Evolutionary conservation across 92 coral and sea anemone species (phyloP), one percentile per base, ranked within the genome.

Genomic region (Heliopora coerulea): DNA sequence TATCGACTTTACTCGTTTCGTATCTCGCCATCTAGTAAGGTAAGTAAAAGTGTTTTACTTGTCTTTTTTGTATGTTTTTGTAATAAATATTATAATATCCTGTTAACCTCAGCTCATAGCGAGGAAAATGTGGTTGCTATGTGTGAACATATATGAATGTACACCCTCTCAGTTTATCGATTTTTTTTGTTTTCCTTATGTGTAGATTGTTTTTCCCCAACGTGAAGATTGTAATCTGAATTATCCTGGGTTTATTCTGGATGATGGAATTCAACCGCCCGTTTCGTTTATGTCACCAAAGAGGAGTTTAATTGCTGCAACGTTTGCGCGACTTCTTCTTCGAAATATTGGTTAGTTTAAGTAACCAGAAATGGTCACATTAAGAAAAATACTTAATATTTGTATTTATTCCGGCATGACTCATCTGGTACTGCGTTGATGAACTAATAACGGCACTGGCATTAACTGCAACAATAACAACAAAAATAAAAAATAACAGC

Each of bases 1-100:
- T 96, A 67, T 70, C 75, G 85, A 61, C 72, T 93, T 50, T 85
- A 85, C 85, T 87, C 89, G 24, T 93, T 89, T 64, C 89, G 87
- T 34, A 90, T 93, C 40, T 77, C 89, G 26, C 98, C 98, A 5
- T 75, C 93, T 57, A 93, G 96, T 12, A 93, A 93, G 98, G 98
- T 93, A 52, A 32, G 78, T 46, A 1, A 5, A 54, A 28, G n/a
- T 10, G 33, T 67, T 44, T 31, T 1, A 0, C 12, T 8, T 30
- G 48, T 49, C 34, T 28, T 27, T 35, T 52, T 44, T 39, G 29
- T 72, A 4, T 37, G 42, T 37, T n/a, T n/a, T n/a, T n/a, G n/a
- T n/a, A n/a, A n/a, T n/a, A n/a, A n/a, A n/a, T n/a, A n/a, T n/a
- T n/a, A n/a, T n/a, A n/a, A n/a, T n/a, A n/a, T n/a, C n/a, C n/a